Base-by-base conservation (phyloP, 2,888 invertebrate species). In the Watsonalla binaria region DNA sequence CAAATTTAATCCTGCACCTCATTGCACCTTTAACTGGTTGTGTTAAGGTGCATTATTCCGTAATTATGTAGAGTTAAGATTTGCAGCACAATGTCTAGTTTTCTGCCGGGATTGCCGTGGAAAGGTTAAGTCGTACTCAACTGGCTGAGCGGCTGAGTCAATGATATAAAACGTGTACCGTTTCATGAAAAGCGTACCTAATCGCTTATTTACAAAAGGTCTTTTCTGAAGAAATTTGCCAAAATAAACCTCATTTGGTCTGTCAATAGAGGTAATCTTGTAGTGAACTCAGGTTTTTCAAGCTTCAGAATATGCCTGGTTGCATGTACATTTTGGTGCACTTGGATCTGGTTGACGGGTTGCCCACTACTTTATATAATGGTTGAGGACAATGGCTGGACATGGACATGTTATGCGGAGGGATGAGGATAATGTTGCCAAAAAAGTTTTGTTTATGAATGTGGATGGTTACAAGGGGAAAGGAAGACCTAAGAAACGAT, bases 41-140 rank as follows among this genome's bases (percentile, higher is more conserved):
- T 5, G 4, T 1, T 62, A 67, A 56, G 54, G 61, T 51, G 51
- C 24, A 51, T 24, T 56, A 53, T 58, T 1, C 39, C 7, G 34
- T 11, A 60, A 55, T 8, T 35, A 7, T 5, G 46, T 45, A 39
- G 47, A 8, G 4, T 39, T 48, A 58, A 46, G n/a, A 45, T 46
- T 57, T 60, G 58, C 59, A 57, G 53, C 58, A 79, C 74, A 80
- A 76, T 78, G 77, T 78, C 78, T 82, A 80, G 78, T 79, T 82
- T 77, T 80, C 78, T 75, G 79, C 78, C 78, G 79, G 80, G 71
- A 78, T 81, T 76, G 80, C 74, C 69, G 68, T 66, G 75, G 65
- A 81, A 78, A 80, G 83, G 78, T 82, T 78, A 78, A 80, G 73
- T 72, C 60, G 70, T 78, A 75, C 73, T 70, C 77, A 65, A 75